phyloP scores from a whole-genome alignment of 1,140 invertebrate species.

The Drosophila equinoxialis region DNA sequence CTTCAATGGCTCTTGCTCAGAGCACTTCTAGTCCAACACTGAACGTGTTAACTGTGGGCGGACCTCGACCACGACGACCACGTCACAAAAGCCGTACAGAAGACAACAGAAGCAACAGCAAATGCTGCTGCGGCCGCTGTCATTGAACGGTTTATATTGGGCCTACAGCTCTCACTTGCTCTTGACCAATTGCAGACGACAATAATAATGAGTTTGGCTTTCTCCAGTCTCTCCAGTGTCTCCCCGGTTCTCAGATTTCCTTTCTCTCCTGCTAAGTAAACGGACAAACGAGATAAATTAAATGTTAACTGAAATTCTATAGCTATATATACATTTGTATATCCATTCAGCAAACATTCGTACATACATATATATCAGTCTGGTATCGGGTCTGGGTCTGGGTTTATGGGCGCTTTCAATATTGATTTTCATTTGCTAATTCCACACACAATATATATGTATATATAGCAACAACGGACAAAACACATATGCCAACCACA shows the following conservation, averaged over 20 bases:
- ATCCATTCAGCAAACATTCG: no score
- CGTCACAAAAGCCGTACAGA: slow-evolving; percentile 28
- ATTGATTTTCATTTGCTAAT: slow-evolving; percentile 69
- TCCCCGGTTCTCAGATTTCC: slow-evolving; percentile 40
- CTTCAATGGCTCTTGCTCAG: slow-evolving; percentile 4
- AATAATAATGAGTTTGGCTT: not conserved
- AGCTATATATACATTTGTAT: not conserved
- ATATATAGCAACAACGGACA: slow-evolving; percentile 14
- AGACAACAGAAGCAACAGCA: slow-evolving; percentile 22
- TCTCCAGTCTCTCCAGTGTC: slow-evolving; percentile 7
- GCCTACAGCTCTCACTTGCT: slow-evolving; percentile 1
- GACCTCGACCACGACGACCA: slow-evolving; percentile 9
- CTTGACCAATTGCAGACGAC: not conserved
- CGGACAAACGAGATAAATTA: slow-evolving; percentile 30
- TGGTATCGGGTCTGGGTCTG: slow-evolving; percentile 26
- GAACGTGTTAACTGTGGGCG: slow-evolving; percentile 44
- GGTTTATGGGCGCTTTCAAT: slow-evolving; percentile 50
- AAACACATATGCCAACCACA: slow-evolving; percentile 28
- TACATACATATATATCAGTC: no score
- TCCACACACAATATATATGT: slow-evolving; percentile 15
- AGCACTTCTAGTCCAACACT: not conserved
- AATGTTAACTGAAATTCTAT: slow-evolving; percentile 3
- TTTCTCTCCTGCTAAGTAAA: slow-evolving; percentile 23
- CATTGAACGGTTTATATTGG: slow-evolving; percentile 62
- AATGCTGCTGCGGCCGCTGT: slow-evolving; percentile 51